Base-by-base conservation (phyloP, 2,888 invertebrate genomes). In the Epinotia nisella region DNA sequence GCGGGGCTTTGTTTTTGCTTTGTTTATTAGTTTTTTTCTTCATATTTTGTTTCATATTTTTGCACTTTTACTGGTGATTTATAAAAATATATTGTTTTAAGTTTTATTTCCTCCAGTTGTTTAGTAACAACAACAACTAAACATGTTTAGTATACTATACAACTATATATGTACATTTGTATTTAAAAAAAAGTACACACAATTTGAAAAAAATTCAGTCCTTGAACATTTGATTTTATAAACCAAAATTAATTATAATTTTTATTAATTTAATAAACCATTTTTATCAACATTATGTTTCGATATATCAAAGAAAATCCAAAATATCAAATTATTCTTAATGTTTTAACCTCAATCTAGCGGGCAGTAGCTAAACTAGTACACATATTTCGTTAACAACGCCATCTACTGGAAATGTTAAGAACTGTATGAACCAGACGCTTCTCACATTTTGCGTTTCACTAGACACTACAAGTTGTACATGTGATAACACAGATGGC, bases 1-100 rank as follows among this genome's bases (percentile, higher is more conserved):
- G 91, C 83, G 90, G 87, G 87, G 89, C 41, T 10, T 74, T 15
- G 0, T 69, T 83, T 86, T 82, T 64, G 41, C 15, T 17, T 13
- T 49, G n/a, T 75, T 75, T 77, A 15, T 29, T 24, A 15, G 11
- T 59, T 59, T 39, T 17, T 59, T 29, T 29, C 11, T 60, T 3
- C 17, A 10, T 65, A 41, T 58, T 55, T 41, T 11, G 10, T 21
- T 29, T 9, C n/a, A 64, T n/a, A 10, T 51, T 29, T 61, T 45
- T 21, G 19, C 9, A 19, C 19, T 21, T 17, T 61, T 21, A 21
- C 17, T 39, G 2, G 13, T 49, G 4, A 11, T 29, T 29, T 29
- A 29, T 29, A 29, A 29, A 29, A 29, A 29, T 29, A 5, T 5
- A 5, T 29, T 29, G 5, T 29, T 5, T 7, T 5, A 24, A 24